A percentile compares a stretch with the other conserved stretches of the same genome.
Evolutionary conservation across 2,113 vertebrate genomes (phyloP).

Genomic region (Salvelinus fontinalis): DNA sequence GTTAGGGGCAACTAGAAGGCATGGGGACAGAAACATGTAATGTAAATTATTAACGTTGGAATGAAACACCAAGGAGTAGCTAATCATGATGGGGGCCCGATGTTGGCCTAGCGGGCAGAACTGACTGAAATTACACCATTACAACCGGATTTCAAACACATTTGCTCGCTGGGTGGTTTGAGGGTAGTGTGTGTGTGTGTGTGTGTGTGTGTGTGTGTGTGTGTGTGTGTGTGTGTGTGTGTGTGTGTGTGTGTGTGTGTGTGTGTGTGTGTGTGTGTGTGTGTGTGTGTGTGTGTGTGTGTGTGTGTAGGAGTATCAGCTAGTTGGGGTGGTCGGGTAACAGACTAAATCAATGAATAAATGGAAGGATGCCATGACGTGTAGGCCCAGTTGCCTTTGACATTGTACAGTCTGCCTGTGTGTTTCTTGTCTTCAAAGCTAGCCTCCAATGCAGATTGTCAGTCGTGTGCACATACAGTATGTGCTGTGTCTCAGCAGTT

Average conservation of each 20-base stretch:
- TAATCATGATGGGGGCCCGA: too few species aligned
- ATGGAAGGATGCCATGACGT: background rate
- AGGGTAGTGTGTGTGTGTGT: too few species aligned
- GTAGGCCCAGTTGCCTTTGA: constrained; percentile 21
- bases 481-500: constrained; percentile 23
- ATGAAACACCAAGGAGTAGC: background rate
- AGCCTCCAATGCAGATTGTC: constrained; percentile 8
- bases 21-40: background rate
- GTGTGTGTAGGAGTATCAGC: too few species aligned
- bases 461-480: constrained; percentile 28
- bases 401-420: constrained; percentile 15
- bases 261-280: too few species aligned
- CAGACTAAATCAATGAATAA: background rate
- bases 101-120: too few species aligned
- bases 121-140: too few species aligned
- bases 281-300: too few species aligned
- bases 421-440: background rate
- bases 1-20: constrained; percentile 11
- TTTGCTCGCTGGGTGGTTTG: background rate
- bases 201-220: too few species aligned
- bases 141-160: too few species aligned
- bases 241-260: too few species aligned
- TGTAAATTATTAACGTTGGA: background rate
- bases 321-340: background rate
- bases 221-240: too few species aligned